Evolutionary conservation across 2,113 vertebrate species (phyloP).

Genomic region (Phaethon lepturus): DNA sequence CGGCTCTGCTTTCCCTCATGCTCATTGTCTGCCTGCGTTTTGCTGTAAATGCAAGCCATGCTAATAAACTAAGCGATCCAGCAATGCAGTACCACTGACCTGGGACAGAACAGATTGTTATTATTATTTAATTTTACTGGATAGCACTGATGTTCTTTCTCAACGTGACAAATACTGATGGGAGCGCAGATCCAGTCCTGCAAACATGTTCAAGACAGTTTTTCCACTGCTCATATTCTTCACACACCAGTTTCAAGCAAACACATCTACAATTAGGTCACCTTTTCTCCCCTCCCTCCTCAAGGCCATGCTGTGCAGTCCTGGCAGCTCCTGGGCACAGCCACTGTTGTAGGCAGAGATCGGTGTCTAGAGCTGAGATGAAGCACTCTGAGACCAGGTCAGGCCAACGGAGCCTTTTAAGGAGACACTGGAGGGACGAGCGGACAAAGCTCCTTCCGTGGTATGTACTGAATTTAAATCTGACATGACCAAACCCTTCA

Average conservation of each 20-base stretch:
- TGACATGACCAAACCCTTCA: neutral
- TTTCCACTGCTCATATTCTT: neutral
- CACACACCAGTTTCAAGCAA: neutral
- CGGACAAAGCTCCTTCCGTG: neutral
- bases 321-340: conserved; percentile 11
- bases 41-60: neutral
- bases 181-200: neutral
- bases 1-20: neutral
- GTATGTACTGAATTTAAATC: neutral
- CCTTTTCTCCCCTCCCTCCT: neutral
- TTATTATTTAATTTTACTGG: neutral
- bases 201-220: neutral
- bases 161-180: neutral
- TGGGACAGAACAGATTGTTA: neutral
- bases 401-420: neutral
- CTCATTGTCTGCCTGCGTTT: neutral
- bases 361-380: neutral
- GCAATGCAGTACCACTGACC: neutral
- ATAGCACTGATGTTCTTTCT: neutral
- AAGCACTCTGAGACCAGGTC: neutral
- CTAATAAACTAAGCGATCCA: neutral
- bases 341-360: neutral
- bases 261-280: neutral
- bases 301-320: neutral
- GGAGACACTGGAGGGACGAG: neutral